phyloP scores from a whole-genome alignment of 2,797 vertebrate genomes.

The Parauchenoglanis ngamensis region DNA sequence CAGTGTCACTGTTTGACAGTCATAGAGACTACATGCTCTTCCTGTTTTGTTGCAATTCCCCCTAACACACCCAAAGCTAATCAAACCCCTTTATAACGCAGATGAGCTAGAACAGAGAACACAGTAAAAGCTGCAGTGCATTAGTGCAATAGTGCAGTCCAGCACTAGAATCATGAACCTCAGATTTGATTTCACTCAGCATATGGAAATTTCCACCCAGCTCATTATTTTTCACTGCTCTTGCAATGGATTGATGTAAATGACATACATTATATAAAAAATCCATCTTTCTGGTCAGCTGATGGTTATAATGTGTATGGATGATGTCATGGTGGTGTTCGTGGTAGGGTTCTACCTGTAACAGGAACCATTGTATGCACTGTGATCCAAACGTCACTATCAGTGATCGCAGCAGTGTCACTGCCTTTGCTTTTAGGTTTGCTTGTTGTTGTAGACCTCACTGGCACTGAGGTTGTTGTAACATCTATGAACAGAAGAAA shows the following conservation, averaged over 20 bases:
- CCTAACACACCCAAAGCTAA: neutral
- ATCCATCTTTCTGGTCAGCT: neutral
- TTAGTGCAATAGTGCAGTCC: no score
- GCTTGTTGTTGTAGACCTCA: conserved; percentile 62
- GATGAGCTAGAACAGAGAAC: neutral
- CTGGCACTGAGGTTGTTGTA: conserved; percentile 64
- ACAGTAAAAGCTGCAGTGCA: neutral
- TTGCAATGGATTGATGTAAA: neutral
- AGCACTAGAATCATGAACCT: neutral
- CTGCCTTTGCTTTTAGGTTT: conserved; percentile 39
- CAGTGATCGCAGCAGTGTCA: conserved; percentile 26
- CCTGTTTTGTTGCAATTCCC: neutral
- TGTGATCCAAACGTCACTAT: conserved; percentile 60
- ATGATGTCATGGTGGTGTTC: neutral
- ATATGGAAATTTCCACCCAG: conserved; percentile 27
- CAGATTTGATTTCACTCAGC: conserved; percentile 29
- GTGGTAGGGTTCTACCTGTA: conserved; percentile 64
- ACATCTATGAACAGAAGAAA: conserved; percentile 62
- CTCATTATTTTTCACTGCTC: conserved; percentile 33
- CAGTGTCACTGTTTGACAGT: neutral
- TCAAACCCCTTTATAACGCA: neutral
- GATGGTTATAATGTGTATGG: neutral
- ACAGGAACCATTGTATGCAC: conserved; percentile 63
- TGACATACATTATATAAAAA: neutral
- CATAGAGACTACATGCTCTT: neutral